phyloP scores from a whole-genome alignment of 2,113 vertebrate genomes.

The Rhodinocichla rosea region DNA sequence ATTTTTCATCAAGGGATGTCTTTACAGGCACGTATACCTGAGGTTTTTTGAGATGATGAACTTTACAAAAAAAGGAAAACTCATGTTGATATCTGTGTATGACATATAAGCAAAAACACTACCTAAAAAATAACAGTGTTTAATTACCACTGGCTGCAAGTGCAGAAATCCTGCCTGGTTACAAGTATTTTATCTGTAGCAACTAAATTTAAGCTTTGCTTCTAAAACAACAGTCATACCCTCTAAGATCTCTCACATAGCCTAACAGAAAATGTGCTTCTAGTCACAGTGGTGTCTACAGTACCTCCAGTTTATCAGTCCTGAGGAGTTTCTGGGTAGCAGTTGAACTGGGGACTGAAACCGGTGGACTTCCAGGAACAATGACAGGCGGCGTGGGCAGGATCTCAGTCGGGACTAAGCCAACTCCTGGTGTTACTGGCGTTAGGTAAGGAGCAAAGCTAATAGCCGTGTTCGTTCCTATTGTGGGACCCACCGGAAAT shows the following conservation, averaged over 20 bases:
- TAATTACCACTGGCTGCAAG: neutral
- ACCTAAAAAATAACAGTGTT: neutral
- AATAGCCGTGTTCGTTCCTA: slow-evolving; percentile 86
- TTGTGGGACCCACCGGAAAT: slow-evolving; percentile 90
- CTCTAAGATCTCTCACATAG: neutral
- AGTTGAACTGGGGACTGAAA: slow-evolving; percentile 85
- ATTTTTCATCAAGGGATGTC: neutral
- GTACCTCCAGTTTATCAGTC: slow-evolving; percentile 95
- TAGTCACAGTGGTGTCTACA: neutral
- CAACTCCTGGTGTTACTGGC: slow-evolving; percentile 87
- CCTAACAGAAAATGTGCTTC: neutral
- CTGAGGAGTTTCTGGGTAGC: slow-evolving; percentile 93
- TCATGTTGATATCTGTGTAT: neutral
- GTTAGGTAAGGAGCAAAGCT: slow-evolving; percentile 93
- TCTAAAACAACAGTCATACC: neutral
- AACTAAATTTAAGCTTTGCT: neutral
- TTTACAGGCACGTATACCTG: neutral
- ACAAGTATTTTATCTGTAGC: neutral
- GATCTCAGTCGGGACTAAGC: slow-evolving; percentile 92
- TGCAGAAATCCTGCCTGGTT: neutral
- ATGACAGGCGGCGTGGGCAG: slow-evolving; percentile 86
- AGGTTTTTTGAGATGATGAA: neutral
- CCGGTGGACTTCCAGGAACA: slow-evolving; percentile 86
- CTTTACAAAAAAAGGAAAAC: neutral
- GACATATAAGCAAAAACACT: neutral